phyloP scores from a whole-genome alignment of 2,113 vertebrate genomes.

The Colius striatus region DNA sequence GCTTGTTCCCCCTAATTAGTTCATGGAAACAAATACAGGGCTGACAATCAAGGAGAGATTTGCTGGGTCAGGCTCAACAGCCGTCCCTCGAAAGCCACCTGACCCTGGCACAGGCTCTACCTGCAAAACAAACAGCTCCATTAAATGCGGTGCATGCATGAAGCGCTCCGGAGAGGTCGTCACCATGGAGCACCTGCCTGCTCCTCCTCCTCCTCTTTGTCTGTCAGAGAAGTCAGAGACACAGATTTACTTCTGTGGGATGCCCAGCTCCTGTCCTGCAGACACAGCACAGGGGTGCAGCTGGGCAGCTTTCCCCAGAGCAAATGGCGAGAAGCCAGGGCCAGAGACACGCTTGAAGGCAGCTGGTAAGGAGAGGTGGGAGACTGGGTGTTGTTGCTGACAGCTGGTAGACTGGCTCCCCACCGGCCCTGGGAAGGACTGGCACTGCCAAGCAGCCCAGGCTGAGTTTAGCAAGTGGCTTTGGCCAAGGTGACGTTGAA shows the following conservation, averaged over 20 bases:
- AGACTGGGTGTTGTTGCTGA: not conserved
- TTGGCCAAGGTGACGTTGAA: not conserved
- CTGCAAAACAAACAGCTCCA: slow-evolving; percentile 21
- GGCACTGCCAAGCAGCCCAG: not conserved
- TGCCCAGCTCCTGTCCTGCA: not conserved
- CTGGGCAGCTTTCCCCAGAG: not conserved
- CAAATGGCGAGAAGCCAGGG: fast-evolving
- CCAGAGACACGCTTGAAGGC: not conserved
- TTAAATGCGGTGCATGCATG: not conserved
- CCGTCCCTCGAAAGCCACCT: not conserved
- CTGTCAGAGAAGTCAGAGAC: not conserved
- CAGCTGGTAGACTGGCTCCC: not conserved
- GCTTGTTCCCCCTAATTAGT: not conserved
- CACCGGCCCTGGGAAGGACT: not conserved
- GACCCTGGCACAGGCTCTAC: not conserved
- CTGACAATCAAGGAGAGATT: not conserved
- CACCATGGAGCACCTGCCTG: slow-evolving; percentile 45
- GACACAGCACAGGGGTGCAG: not conserved
- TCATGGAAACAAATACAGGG: not conserved
- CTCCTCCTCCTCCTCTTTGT: not conserved
- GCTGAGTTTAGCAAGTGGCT: not conserved
- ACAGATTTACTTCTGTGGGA: not conserved
- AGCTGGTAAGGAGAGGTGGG: not conserved
- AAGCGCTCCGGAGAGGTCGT: not conserved
- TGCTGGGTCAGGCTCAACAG: not conserved